phyloP scores from a whole-genome alignment of 2,113 vertebrate species.

The Nipponia nippon region DNA sequence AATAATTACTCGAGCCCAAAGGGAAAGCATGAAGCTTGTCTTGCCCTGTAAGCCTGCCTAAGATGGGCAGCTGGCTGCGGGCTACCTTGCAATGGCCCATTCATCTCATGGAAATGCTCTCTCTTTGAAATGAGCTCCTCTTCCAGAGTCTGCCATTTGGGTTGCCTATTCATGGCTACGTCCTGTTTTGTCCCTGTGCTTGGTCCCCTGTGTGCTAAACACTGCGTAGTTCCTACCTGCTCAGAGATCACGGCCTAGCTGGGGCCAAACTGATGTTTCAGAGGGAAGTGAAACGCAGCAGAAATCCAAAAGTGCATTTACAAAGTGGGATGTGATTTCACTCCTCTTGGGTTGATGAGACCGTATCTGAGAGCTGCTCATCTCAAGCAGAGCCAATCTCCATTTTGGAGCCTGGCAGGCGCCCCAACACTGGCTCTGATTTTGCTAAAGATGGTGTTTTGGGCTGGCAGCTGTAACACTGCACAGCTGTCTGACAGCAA shows the following conservation, averaged over 20 bases:
- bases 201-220: not conserved
- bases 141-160: not conserved
- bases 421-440: not conserved
- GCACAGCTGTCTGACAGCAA: not conserved
- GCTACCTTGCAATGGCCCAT: not conserved
- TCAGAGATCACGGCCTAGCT: not conserved
- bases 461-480: not conserved
- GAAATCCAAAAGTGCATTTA: not conserved
- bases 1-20: not conserved
- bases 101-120: not conserved
- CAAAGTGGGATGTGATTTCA: not conserved
- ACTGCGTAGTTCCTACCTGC: not conserved
- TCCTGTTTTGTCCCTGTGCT: not conserved
- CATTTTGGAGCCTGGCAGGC: not conserved
- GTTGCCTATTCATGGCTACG: not conserved
- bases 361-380: not conserved
- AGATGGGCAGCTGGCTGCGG: rapidly evolving
- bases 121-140: not conserved
- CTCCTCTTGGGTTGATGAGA: not conserved
- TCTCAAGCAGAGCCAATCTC: not conserved
- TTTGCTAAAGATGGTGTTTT: not conserved
- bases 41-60: rapidly evolving
- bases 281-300: not conserved
- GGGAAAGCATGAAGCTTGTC: not conserved
- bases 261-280: not conserved